Conservation (phyloP, 1,140 invertebrate genomes). For the Vollenhovia emeryi region DNA sequence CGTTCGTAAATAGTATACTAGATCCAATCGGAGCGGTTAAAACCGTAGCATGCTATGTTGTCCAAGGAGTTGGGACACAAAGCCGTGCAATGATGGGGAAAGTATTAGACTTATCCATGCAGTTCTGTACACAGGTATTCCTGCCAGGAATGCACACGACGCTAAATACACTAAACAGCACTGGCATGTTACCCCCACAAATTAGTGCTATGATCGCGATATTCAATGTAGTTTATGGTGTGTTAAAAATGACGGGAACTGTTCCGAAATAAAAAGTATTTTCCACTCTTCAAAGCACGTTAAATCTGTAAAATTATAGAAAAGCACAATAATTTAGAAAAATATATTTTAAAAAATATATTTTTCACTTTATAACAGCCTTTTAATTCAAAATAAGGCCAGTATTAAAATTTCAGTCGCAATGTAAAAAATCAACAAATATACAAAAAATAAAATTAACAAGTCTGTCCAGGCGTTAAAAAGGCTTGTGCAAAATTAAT, state of each 20-base stretch:
- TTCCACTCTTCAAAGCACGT: background rate
- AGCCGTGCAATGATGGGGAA: background rate
- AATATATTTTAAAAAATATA: background rate
- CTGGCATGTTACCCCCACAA: background rate
- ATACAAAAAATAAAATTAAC: background rate
- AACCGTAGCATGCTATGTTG: background rate
- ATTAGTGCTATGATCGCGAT: fast-evolving
- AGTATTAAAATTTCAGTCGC: background rate
- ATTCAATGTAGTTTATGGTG: fast-evolving
- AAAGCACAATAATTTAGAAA: background rate
- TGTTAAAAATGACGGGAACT: background rate
- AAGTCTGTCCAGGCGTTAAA: background rate
- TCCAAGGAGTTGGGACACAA: background rate
- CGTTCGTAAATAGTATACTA: background rate
- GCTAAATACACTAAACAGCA: fast-evolving
- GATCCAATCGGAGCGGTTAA: background rate
- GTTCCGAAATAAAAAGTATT: background rate
- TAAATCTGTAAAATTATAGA: background rate
- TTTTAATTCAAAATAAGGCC: background rate
- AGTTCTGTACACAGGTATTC: background rate
- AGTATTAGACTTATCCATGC: fast-evolving
- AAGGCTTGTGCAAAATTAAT: background rate
- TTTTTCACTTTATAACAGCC: background rate
- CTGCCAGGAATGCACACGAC: background rate
- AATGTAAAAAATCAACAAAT: background rate